Conservation (phyloP, 2,888 invertebrate genomes). For the Cephus sareptanus region DNA sequence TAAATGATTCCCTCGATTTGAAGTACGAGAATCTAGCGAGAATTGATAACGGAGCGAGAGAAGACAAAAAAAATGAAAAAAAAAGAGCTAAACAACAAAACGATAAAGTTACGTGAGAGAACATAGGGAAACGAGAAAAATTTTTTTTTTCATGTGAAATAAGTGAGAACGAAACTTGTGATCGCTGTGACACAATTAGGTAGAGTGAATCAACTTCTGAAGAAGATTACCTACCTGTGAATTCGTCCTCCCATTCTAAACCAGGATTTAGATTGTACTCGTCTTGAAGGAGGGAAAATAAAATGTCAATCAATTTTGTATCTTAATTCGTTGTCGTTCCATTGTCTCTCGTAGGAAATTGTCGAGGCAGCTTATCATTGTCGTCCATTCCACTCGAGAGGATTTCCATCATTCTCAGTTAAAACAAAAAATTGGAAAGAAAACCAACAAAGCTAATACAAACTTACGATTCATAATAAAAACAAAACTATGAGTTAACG, state of each 20-base stretch:
- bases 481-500: neutral
- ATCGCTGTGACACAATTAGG: slow-evolving; percentile 24
- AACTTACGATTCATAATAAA: neutral
- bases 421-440: neutral
- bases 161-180: slow-evolving; percentile 19
- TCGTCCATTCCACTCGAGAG: slow-evolving; percentile 1
- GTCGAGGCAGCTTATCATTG: slow-evolving; percentile 30
- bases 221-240: slow-evolving; percentile 91
- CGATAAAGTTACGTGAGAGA: neutral
- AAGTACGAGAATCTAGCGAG: neutral
- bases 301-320: slow-evolving; percentile 67
- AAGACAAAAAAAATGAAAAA: neutral
- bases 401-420: neutral
- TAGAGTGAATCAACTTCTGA: slow-evolving; percentile 42
- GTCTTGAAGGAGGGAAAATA: slow-evolving; percentile 84
- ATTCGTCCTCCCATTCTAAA: slow-evolving; percentile 99
- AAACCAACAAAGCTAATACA: slow-evolving; percentile 22
- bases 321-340: slow-evolving; percentile 50
- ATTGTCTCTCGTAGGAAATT: slow-evolving; percentile 32
- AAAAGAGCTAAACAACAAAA: neutral
- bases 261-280: slow-evolving; percentile 99
- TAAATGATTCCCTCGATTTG: slow-evolving; percentile 12
- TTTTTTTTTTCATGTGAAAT: slow-evolving; percentile 10
- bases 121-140: neutral
- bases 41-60: neutral